Conservation (phyloP, 2,113 vertebrate genomes). For the Alethe castanea region DNA sequence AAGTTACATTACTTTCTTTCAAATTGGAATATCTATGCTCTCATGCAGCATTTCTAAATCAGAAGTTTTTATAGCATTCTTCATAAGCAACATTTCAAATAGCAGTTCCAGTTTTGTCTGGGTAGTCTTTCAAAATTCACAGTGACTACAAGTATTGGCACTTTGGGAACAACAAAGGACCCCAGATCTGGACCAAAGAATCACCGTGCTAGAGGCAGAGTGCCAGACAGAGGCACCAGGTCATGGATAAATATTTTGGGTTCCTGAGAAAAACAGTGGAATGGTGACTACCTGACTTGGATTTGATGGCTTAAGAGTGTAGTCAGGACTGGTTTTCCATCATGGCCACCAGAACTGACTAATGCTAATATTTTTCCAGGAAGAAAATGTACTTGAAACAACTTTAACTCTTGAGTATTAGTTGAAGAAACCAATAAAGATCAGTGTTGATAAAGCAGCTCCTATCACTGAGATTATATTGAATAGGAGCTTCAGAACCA, state of each 20-base stretch:
- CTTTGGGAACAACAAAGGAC: background rate
- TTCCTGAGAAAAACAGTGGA: background rate
- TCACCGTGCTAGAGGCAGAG: background rate
- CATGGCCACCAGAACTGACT: background rate
- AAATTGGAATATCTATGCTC: background rate
- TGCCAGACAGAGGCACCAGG: background rate
- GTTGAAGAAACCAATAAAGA: background rate
- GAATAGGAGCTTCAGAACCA: background rate
- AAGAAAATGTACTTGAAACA: background rate
- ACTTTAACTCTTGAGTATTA: background rate
- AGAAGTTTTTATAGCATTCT: background rate
- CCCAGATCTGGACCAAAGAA: background rate
- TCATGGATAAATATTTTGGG: background rate
- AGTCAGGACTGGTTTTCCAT: background rate
- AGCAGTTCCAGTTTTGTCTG: background rate
- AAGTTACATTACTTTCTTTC: background rate
- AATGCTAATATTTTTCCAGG: background rate
- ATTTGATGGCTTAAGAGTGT: background rate
- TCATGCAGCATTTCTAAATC: background rate
- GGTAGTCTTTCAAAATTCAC: background rate
- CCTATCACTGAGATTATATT: background rate
- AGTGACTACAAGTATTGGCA: background rate
- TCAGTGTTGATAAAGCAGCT: background rate
- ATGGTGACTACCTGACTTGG: background rate
- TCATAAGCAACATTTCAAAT: background rate